Base-by-base conservation (phyloP, 2,888 invertebrate genomes). In the Elegia similella region DNA sequence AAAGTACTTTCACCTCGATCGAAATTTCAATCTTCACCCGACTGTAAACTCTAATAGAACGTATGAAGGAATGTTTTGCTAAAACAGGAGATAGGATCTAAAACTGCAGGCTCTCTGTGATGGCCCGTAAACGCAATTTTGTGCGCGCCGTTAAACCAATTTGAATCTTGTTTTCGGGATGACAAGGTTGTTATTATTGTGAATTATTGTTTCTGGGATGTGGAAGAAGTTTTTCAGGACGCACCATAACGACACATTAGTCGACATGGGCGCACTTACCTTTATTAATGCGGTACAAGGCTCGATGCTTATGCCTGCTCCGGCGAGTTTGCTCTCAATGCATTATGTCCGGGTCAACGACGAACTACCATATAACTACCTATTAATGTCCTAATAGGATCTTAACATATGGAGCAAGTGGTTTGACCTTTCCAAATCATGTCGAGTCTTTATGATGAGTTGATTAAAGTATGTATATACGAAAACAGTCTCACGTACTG, bases 161-260 rank as follows among this genome's bases (percentile, higher is more conserved):
- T 70, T 76, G 64, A 62, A 46, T 71, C 74, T 67, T 82, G 73
- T 63, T 34, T 0, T 43, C 42, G 43, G 15, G 1, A 8, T 0
- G 0, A 8, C 73, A 81, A 60, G 61, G 80, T 63, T 62, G 67
- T 59, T 69, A 67, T 78, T 62, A 32, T 61, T 73, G 72, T 52
- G 46, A 50, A 52, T 43, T 42, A 34, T 50, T 64, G 62, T 65
- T 70, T 72, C 70, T 70, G 74, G 76, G 79, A 78, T 76, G 71
- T 71, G 72, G 76, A 79, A 80, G 76, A 85, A 85, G 84, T 88
- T 88, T 88, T 87, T 86, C 84, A 82, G 88, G 79, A 79, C 75
- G 80, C 82, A 78, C 78, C 82, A 82, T 89, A 88, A 89, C 85
- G 83, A 79, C 84, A 87, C 88, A 89, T 89, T 89, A 88, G 84